A percentile compares a stretch with the other conserved stretches of the same genome.
phyloP scores from a whole-genome alignment of 1,140 invertebrate genomes.

The Coenobita brevimanus region DNA sequence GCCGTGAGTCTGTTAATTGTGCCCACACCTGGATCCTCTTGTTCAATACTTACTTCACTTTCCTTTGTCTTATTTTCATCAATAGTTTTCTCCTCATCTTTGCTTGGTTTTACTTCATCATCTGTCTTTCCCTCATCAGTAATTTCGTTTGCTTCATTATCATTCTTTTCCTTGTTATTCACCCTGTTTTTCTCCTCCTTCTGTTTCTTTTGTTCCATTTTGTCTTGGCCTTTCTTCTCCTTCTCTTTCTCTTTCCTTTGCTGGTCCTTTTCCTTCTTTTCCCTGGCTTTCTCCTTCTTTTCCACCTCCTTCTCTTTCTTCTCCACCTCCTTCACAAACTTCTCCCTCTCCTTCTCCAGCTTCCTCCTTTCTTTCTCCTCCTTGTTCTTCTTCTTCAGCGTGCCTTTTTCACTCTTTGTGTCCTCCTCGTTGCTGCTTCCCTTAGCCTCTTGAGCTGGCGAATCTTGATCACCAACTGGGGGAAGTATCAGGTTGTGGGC shows the following conservation, averaged over 20 bases:
- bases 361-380: constrained; percentile 41
- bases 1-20: constrained; percentile 63
- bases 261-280: constrained; percentile 33
- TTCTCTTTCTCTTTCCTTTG: constrained; percentile 33
- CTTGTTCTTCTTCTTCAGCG: constrained; percentile 9
- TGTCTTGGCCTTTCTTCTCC: constrained; percentile 40
- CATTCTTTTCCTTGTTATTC: background rate
- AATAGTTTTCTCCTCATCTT: background rate
- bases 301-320: constrained; percentile 40
- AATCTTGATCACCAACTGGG: too few relatives aligned
- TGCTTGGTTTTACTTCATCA: background rate
- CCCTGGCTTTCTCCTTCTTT: constrained; percentile 21
- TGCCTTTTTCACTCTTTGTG: constrained; percentile 12
- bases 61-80: constrained; percentile 13
- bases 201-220: background rate
- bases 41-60: background rate
- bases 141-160: constrained; percentile 1
- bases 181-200: constrained; percentile 32
- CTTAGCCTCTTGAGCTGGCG: background rate
- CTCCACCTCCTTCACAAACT: constrained; percentile 33
- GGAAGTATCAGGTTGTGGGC: too few relatives aligned
- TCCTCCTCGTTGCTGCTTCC: constrained; percentile 4
- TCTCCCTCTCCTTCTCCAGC: constrained; percentile 21
- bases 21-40: constrained; percentile 53
- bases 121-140: constrained; percentile 13